Evolutionary conservation across 2,113 vertebrate genomes (phyloP).

Genomic region (Hypocryptadius cinnamomeus): DNA sequence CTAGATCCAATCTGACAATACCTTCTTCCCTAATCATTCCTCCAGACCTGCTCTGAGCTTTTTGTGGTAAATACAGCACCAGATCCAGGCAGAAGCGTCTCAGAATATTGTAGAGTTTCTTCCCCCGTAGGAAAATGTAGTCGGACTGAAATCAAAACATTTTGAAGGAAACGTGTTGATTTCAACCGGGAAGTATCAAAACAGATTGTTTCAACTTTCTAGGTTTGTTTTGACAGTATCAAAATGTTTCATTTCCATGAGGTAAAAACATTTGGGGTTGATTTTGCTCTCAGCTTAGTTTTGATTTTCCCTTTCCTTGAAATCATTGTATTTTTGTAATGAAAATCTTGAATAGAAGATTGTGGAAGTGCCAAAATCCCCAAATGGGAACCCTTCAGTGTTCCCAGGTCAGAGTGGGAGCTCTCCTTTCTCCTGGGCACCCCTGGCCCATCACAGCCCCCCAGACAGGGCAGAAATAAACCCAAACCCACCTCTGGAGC

Average conservation of each 20-base stretch:
- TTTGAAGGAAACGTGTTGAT: conserved; percentile 9
- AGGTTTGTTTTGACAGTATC: conserved; percentile 31
- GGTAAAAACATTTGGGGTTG: conserved; percentile 27
- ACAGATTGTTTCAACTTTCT: conserved; percentile 47
- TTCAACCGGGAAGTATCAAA: conserved; percentile 30
- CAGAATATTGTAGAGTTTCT: not conserved
- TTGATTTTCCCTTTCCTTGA: not conserved
- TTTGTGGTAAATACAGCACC: not conserved
- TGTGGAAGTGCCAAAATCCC: not conserved
- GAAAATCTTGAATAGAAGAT: not conserved
- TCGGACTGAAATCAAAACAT: conserved; percentile 33
- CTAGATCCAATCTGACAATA: not conserved
- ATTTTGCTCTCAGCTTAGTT: not conserved
- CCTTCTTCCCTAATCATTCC: not conserved
- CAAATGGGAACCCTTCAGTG: not conserved
- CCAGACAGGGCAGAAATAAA: not conserved
- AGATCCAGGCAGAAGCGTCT: accelerated
- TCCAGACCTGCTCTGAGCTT: not conserved
- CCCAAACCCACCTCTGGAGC: not conserved
- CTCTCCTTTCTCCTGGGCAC: not conserved
- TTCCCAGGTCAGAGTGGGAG: not conserved
- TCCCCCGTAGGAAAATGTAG: not conserved
- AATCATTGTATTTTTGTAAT: not conserved
- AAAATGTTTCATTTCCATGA: conserved; percentile 54
- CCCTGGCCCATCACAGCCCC: not conserved